These are phyloP conservation scores for Hydrozoanthus tunicans DNA, from an alignment of 64 coral and sea anemone genomes.

Conservation along the genomic window DNA sequence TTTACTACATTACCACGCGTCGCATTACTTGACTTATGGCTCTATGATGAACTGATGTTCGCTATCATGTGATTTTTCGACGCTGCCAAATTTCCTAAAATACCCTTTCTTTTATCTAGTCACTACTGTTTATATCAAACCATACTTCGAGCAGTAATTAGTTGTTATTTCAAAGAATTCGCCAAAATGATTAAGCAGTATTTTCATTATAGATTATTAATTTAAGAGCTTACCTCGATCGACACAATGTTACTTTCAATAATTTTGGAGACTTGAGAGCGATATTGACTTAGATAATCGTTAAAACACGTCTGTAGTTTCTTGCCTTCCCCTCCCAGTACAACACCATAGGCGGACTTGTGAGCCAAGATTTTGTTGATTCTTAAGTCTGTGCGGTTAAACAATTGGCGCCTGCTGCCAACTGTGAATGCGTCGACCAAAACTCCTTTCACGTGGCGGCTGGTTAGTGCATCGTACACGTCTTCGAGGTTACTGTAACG, in stretches of 20 bases:
- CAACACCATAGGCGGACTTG: slow-evolving; percentile 43
- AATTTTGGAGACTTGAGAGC: slow-evolving; percentile 36
- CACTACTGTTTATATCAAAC: no score
- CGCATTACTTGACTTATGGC: no score
- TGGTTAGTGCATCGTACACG: slow-evolving; percentile 36
- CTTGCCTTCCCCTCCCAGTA: slow-evolving; percentile 35
- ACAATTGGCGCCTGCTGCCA: slow-evolving; percentile 18
- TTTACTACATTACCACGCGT: no score
- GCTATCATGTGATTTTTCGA: no score
- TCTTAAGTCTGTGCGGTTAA: slow-evolving; percentile 39
- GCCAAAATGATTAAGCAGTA: no score
- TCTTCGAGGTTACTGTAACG: slow-evolving; percentile 24
- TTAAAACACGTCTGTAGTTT: slow-evolving; percentile 55
- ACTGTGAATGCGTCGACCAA: slow-evolving; percentile 41
- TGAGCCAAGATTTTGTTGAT: slow-evolving; percentile 46
- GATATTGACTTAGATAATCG: slow-evolving; percentile 28
- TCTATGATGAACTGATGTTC: no score
- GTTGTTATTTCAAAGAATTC: no score
- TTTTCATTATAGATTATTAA: no score
- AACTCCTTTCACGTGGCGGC: slow-evolving; percentile 43
- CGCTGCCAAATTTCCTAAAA: no score
- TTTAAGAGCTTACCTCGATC: slow-evolving; percentile 20
- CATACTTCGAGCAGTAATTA: no score
- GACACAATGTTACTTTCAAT: slow-evolving; percentile 47
- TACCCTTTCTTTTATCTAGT: no score